These are phyloP conservation scores for Trogon surrucura DNA, from an alignment of 2,113 vertebrate genomes.

Conservation along the genomic window DNA sequence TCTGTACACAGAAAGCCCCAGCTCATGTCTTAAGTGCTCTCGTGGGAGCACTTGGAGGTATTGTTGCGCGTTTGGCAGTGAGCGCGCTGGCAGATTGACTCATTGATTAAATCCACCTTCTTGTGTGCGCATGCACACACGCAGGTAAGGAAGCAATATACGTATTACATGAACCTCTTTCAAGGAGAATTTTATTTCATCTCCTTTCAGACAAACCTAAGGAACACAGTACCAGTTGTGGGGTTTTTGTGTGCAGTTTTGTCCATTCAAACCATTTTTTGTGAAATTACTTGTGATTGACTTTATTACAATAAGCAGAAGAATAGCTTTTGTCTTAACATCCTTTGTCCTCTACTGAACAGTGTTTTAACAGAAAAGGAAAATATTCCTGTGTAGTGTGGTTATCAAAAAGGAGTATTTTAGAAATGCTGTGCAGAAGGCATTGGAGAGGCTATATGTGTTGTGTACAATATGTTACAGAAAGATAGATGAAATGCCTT, in stretches of 20 bases:
- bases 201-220: not conserved
- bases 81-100: not conserved
- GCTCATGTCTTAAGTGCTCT: conserved; percentile 9
- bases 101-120: conserved; percentile 37
- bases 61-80: not conserved
- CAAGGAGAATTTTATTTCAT: not conserved
- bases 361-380: not conserved
- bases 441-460: not conserved
- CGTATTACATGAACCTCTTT: not conserved
- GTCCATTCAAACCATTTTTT: not conserved
- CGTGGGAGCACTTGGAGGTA: not conserved
- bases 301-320: not conserved
- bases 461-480: not conserved
- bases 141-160: not conserved
- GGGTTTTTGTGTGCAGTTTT: not conserved
- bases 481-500: not conserved
- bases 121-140: not conserved
- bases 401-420: not conserved
- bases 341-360: not conserved
- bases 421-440: not conserved
- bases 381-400: not conserved
- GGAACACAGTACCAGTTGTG: not conserved
- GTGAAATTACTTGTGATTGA: not conserved
- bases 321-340: not conserved
- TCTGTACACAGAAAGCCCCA: conserved; percentile 7